These are phyloP conservation scores for Phaonia tiefii DNA, from an alignment of 2,888 invertebrate species.

Conservation along the genomic window DNA sequence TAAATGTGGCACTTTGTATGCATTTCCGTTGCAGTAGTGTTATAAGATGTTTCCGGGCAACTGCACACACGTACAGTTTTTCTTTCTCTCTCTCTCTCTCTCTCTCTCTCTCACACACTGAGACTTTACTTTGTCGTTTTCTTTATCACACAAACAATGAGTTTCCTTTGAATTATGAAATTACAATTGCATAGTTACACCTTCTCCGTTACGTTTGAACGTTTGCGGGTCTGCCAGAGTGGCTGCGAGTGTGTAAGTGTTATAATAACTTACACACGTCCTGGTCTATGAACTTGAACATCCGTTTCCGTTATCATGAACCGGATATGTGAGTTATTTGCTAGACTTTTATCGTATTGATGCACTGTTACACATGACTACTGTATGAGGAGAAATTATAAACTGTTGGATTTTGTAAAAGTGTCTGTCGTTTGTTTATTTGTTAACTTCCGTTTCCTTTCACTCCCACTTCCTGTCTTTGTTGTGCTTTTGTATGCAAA, in stretches of 20 bases:
- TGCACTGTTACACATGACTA: neutral
- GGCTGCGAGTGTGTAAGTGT: neutral
- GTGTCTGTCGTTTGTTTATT: constrained; percentile 13
- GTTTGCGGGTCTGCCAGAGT: neutral
- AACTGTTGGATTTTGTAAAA: neutral
- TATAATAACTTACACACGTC: constrained; percentile 35
- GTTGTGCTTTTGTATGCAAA: constrained; percentile 45
- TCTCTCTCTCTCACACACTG: too few relatives aligned
- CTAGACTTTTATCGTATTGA: constrained; percentile 17
- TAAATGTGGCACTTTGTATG: constrained; percentile 63
- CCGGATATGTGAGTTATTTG: constrained; percentile 46
- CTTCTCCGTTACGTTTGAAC: neutral
- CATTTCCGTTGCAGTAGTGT: constrained; percentile 54
- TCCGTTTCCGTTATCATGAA: constrained; percentile 61
- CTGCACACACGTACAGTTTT: too few relatives aligned
- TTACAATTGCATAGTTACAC: constrained; percentile 11
- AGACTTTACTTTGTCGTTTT: too few relatives aligned
- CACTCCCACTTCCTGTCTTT: neutral
- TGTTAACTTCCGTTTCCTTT: constrained; percentile 39
- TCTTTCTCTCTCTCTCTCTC: constrained; percentile 9
- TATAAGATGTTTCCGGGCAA: constrained; percentile 24
- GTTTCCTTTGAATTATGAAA: neutral
- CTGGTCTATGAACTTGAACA: constrained; percentile 40
- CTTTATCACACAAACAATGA: too few relatives aligned
- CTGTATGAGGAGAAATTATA: too few relatives aligned